A percentile compares a stretch with the other conserved stretches of the same genome.
Evolutionary conservation across 2,888 invertebrate species (phyloP).

Genomic region (Volucella zonaria): DNA sequence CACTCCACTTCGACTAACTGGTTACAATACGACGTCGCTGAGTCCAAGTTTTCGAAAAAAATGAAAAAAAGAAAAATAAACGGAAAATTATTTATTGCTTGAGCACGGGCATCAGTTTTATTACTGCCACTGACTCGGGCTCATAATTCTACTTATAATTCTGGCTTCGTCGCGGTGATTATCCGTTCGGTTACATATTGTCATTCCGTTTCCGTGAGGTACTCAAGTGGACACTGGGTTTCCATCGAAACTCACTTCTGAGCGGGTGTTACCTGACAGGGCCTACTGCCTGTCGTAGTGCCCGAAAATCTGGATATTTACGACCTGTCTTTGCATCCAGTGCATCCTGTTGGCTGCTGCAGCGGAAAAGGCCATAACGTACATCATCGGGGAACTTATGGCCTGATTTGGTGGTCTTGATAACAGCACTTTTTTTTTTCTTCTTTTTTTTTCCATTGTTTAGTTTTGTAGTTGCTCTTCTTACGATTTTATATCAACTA

Average conservation of each 20-base stretch:
- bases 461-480: conserved; percentile 12
- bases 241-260: conserved; percentile 55
- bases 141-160: conserved; percentile 71
- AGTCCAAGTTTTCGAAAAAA: not conserved
- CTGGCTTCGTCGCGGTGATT: conserved; percentile 63
- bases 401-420: conserved; percentile 58
- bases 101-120: conserved; percentile 66
- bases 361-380: conserved; percentile 67
- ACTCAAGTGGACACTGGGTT: conserved; percentile 64
- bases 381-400: conserved; percentile 67
- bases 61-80: conserved; percentile 35
- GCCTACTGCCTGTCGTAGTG: conserved; percentile 28
- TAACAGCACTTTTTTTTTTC: conserved; percentile 37
- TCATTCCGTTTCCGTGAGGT: conserved; percentile 72
- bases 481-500: not conserved
- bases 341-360: conserved; percentile 54
- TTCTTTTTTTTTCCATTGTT: conserved; percentile 11
- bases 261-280: conserved; percentile 66
- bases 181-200: conserved; percentile 66
- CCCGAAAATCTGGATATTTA: conserved; percentile 69
- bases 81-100: conserved; percentile 65
- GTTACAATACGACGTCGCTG: conserved; percentile 18
- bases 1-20: not conserved
- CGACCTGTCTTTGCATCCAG: conserved; percentile 58
- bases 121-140: conserved; percentile 67